Evolutionary conservation across 1,140 invertebrate species (phyloP).

Genomic region (Platyscapa corneri): DNA sequence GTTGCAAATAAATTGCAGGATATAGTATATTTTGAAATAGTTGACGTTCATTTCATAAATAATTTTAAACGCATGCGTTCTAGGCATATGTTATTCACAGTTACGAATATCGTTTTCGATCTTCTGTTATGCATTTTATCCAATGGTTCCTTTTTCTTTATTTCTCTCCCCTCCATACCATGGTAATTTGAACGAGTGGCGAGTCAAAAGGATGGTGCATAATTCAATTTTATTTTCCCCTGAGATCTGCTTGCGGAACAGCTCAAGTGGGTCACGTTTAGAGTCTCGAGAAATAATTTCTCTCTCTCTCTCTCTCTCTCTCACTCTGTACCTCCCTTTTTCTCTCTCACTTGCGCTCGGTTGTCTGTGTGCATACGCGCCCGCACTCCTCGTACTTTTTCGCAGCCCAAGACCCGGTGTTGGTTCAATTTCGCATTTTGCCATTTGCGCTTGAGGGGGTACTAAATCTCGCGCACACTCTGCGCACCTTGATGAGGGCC

Average conservation of each 20-base stretch:
- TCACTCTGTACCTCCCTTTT: background rate
- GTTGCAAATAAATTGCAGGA: background rate
- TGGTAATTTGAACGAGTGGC: background rate
- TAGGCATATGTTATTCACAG: background rate
- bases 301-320: background rate
- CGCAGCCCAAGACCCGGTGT: no score
- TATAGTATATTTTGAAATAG: background rate
- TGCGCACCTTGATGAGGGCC: background rate
- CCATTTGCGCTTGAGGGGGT: background rate
- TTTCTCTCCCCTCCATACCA: background rate
- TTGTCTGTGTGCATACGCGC: background rate
- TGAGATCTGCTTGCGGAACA: background rate
- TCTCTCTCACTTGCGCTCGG: no score
- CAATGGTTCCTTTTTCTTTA: background rate
- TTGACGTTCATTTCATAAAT: background rate
- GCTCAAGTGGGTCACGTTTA: slow-evolving; percentile 45
- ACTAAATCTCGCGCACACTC: background rate
- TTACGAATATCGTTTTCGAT: background rate
- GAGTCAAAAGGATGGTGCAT: slow-evolving; percentile 52
- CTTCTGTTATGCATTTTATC: background rate
- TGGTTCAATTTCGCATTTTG: slow-evolving; percentile 22
- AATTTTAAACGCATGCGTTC: background rate
- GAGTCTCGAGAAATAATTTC: slow-evolving; percentile 48
- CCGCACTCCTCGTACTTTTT: background rate
- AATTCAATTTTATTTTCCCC: slow-evolving; percentile 58